Percentiles rank a stretch among this genome's conserved stretches.
Conservation (phyloP, 2,888 invertebrate species). For the Globia sparganii region DNA sequence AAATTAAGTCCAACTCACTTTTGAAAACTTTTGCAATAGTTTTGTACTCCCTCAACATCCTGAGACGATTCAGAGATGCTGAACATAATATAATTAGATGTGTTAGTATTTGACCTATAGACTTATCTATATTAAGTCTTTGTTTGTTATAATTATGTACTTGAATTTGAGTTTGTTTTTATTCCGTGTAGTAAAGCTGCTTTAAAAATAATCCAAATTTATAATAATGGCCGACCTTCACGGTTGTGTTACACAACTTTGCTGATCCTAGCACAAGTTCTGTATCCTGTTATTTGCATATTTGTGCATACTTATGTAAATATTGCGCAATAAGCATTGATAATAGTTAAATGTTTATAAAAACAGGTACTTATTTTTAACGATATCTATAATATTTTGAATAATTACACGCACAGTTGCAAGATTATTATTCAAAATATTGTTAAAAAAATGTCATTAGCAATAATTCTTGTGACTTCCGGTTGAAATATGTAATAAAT, state of each 20-base stretch:
- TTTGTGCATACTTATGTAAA: background rate
- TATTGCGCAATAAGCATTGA: no score
- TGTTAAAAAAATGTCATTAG: conserved; percentile 16
- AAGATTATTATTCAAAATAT: conserved; percentile 26
- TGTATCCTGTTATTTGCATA: background rate
- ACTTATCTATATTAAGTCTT: background rate
- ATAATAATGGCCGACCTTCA: conserved; percentile 24
- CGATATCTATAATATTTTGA: conserved; percentile 16
- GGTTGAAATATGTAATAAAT: conserved; percentile 27
- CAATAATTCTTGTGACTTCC: conserved; percentile 35
- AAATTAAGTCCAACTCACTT: background rate
- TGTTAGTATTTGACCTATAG: background rate
- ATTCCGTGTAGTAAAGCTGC: background rate
- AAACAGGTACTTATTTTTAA: conserved; percentile 19
- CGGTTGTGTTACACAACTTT: conserved; percentile 8
- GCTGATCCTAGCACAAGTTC: background rate
- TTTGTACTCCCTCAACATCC: background rate
- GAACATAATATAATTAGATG: no score
- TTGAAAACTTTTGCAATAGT: background rate
- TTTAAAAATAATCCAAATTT: background rate
- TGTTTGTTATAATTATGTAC: conserved; percentile 1
- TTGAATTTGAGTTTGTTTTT: background rate
- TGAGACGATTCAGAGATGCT: background rate
- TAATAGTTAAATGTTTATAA: background rate
- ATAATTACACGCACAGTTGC: conserved; percentile 4